Evolutionary conservation across 2,113 vertebrate genomes (phyloP).

Genomic region (Ictalurus punctatus): DNA sequence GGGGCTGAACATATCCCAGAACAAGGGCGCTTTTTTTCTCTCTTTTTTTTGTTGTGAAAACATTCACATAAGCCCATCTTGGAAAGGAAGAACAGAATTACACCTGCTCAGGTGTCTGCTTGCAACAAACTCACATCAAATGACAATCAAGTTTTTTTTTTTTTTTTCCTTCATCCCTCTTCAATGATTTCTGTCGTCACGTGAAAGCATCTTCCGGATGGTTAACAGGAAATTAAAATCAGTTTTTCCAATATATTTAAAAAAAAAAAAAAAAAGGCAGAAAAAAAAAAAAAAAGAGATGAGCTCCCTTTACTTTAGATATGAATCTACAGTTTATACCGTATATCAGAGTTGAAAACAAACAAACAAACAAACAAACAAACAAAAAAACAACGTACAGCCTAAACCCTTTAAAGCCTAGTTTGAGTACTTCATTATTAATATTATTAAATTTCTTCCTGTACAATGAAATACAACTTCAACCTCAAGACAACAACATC

Average conservation of each 20-base stretch:
- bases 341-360: conserved; percentile 78
- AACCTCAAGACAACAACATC: conserved; percentile 66
- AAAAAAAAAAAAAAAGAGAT: conserved; percentile 47
- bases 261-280: neutral
- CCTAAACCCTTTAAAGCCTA: conserved; percentile 84
- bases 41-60: neutral
- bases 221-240: conserved; percentile 28
- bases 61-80: neutral
- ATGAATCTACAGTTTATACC: conserved; percentile 71
- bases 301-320: conserved; percentile 48
- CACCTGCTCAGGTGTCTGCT: neutral
- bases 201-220: neutral
- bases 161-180: neutral
- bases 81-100: neutral
- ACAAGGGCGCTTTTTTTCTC: neutral
- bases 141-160: neutral
- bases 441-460: conserved; percentile 73
- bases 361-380: too few relatives aligned
- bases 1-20: neutral
- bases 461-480: conserved; percentile 78
- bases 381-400: conserved; percentile 86
- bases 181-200: neutral
- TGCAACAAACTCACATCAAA: conserved; percentile 10
- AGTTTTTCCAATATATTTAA: conserved; percentile 1
- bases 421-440: conserved; percentile 70